These are phyloP conservation scores for Melospiza georgiana DNA, from an alignment of 2,113 vertebrate genomes.

Conservation along the genomic window DNA sequence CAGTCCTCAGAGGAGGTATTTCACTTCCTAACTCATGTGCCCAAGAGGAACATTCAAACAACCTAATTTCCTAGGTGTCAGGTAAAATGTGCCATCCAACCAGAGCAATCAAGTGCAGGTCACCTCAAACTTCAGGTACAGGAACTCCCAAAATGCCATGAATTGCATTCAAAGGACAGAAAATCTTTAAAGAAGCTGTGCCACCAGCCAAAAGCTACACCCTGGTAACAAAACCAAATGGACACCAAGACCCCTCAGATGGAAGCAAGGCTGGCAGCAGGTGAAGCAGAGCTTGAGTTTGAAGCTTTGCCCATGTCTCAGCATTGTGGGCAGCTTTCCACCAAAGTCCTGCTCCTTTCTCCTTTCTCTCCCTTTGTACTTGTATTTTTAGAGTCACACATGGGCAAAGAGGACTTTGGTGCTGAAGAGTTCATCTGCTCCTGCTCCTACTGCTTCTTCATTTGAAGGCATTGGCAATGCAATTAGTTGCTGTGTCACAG, in stretches of 20 bases:
- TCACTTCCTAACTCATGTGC: background rate
- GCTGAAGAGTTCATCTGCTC: background rate
- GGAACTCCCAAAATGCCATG: background rate
- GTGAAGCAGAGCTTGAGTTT: background rate
- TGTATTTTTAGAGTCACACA: background rate
- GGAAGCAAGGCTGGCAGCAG: too few relatives aligned
- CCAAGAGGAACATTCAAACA: background rate
- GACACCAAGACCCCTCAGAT: fast-evolving
- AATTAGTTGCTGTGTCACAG: background rate
- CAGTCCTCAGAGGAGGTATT: background rate
- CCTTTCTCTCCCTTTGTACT: background rate
- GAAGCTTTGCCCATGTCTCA: background rate
- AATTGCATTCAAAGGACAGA: conserved; percentile 5
- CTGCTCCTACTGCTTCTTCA: background rate
- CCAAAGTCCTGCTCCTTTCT: background rate
- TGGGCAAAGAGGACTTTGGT: background rate
- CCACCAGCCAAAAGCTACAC: background rate
- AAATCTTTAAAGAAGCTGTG: background rate
- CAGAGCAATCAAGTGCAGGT: background rate
- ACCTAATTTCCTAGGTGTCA: background rate
- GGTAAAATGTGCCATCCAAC: background rate
- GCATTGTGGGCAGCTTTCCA: background rate
- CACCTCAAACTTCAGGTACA: background rate
- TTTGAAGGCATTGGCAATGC: background rate
- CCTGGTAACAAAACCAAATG: background rate